Conservation (phyloP, 2,888 invertebrate species). For the Ectemnius continuus region DNA sequence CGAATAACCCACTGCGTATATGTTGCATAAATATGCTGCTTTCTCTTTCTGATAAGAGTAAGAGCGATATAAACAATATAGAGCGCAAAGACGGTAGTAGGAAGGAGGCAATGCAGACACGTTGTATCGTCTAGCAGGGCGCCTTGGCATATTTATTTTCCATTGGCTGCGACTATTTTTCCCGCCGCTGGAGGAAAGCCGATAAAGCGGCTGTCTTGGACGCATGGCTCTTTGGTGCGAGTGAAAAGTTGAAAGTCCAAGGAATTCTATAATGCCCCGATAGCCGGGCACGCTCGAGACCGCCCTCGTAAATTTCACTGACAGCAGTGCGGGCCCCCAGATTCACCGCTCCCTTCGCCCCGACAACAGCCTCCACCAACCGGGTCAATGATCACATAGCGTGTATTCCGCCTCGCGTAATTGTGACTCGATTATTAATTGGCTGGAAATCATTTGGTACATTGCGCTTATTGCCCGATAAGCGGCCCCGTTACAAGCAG, state of each 20-base stretch:
- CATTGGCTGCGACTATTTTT: slow-evolving; percentile 14
- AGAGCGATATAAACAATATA: too few relatives aligned
- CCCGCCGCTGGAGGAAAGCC: neutral
- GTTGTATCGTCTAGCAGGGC: neutral
- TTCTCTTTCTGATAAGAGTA: too few relatives aligned
- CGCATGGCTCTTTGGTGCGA: neutral
- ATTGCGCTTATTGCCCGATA: too few relatives aligned
- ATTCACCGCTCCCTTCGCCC: too few relatives aligned
- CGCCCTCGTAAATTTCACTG: slow-evolving; percentile 16
- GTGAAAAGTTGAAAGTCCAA: slow-evolving; percentile 53
- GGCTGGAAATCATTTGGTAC: slow-evolving; percentile 1
- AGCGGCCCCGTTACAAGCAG: too few relatives aligned
- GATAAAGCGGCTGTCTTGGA: too few relatives aligned
- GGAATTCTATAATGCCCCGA: slow-evolving; percentile 33
- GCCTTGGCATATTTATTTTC: neutral
- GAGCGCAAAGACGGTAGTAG: slow-evolving; percentile 24
- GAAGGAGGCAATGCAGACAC: neutral
- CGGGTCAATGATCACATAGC: too few relatives aligned
- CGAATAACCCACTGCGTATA: too few relatives aligned
- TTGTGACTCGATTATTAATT: slow-evolving; percentile 3
- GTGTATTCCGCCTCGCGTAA: neutral
- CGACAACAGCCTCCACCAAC: too few relatives aligned
- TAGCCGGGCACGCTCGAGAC: slow-evolving; percentile 23
- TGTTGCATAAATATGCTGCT: too few relatives aligned
- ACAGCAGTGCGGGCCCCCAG: neutral